These are phyloP conservation scores for Cyanoramphus novaezelandiae DNA, from an alignment of 2,113 vertebrate species.

Conservation along the genomic window DNA sequence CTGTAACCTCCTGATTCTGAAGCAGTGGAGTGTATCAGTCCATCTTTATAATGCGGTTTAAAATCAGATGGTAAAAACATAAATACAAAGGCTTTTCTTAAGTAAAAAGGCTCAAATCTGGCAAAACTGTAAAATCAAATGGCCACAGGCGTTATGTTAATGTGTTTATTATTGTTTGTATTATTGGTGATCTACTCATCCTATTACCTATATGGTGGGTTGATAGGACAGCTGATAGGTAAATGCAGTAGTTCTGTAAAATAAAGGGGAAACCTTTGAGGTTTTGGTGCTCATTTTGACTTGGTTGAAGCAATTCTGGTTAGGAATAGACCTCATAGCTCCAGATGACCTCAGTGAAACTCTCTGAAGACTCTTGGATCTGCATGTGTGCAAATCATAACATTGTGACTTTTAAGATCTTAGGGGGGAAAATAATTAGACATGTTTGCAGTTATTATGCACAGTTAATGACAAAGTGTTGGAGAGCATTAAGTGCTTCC, in stretches of 20 bases:
- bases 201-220: not conserved
- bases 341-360: not conserved
- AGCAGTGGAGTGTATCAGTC: not conserved
- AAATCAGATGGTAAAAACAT: not conserved
- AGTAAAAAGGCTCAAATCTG: not conserved
- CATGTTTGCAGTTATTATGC: not conserved
- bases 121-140: not conserved
- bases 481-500: not conserved
- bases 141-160: not conserved
- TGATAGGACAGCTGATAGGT: not conserved
- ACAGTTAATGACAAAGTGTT: not conserved
- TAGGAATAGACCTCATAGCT: not conserved
- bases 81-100: not conserved
- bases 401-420: not conserved
- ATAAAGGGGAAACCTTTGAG: not conserved
- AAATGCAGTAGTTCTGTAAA: not conserved
- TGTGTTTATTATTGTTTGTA: not conserved
- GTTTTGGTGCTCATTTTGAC: not conserved
- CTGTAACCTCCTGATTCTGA: not conserved
- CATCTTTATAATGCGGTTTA: not conserved
- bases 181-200: not conserved
- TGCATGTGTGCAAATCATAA: not conserved
- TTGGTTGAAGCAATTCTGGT: not conserved
- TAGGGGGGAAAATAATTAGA: not conserved
- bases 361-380: not conserved